Base-by-base conservation (phyloP, 2,888 invertebrate species). In the Lithophane leautieri region DNA sequence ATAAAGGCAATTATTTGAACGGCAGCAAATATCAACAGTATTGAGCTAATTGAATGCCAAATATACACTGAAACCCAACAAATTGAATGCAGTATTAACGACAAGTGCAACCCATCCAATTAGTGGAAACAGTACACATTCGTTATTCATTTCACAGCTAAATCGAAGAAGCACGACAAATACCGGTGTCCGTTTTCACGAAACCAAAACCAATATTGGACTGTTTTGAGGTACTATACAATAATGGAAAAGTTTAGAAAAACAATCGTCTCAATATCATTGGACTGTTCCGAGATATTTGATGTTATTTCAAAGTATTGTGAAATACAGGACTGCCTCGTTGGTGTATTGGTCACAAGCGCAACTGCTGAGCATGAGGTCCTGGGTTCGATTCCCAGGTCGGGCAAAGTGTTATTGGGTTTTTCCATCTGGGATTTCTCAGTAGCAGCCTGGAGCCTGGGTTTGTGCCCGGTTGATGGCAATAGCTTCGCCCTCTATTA, bases 121-220 rank as follows among this genome's bases (percentile, higher is more conserved):
- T 66, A 81, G 19, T 76, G 62, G 34, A 34, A 63, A 76, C 42
- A 77, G 54, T 54, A 65, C n/a, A 54, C 42, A 75, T 60, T 73
- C 34, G 50, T 76, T 58, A 70, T 70, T 74, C 34, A 68, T 69
- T 77, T 70, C 70, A 72, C 22, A 63, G 61, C 62, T 44, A 78
- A 85, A 78, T 79, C 62, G 78, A 70, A 79, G 81, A 86, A 82
- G 79, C 86, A 22, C 70, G 72, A 82, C 63, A 87, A 86, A 72
- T 66, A 69, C 42, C 61, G 70, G 69, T 77, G 70, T 76, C 68
- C 42, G 76, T 79, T 83, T 83, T 73, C 67, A 74, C 72, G 54
- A 70, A 73, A 79, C 76, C 58, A 44, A 78, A 79, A 69, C 58
- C 73, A 70, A 70, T 47, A 69, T 65, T 70, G 44, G n/a, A 34